phyloP scores from a whole-genome alignment of 2,797 vertebrate species.

The Acrossocheilus fasciatus region DNA sequence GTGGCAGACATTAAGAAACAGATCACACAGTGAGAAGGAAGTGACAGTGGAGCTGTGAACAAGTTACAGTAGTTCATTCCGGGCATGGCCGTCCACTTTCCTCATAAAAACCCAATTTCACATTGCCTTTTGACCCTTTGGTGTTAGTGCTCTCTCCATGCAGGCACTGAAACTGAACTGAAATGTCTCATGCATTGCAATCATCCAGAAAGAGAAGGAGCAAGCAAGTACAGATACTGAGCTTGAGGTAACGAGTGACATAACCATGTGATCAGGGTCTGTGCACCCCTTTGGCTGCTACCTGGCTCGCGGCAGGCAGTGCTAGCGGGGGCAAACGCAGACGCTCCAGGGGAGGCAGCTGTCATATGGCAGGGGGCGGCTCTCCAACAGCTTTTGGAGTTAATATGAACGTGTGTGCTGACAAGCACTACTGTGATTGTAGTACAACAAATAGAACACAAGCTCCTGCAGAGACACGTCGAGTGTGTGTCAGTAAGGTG shows the following conservation, averaged over 20 bases:
- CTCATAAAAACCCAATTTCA: background rate
- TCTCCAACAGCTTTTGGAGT: constrained; percentile 46
- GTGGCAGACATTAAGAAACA: background rate
- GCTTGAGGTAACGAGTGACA: background rate
- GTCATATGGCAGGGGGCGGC: constrained; percentile 48
- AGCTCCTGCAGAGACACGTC: constrained; percentile 34
- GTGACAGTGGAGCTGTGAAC: constrained; percentile 66
- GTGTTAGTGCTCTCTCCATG: background rate
- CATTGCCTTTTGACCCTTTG: constrained; percentile 13
- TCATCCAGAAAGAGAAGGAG: background rate
- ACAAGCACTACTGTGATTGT: constrained; percentile 36
- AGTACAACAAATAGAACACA: constrained; percentile 32
- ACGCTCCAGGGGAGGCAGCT: constrained; percentile 50
- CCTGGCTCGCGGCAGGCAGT: constrained; percentile 40
- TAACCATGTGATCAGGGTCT: constrained; percentile 37
- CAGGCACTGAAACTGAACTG: background rate
- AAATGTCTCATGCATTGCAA: constrained; percentile 2
- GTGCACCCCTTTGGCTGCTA: constrained; percentile 43
- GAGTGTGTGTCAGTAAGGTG: constrained; percentile 5
- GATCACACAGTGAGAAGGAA: constrained; percentile 60
- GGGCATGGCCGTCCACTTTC: background rate
- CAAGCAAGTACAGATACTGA: background rate
- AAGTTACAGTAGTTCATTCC: constrained; percentile 59
- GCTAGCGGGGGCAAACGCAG: constrained; percentile 32
- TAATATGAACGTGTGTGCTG: constrained; percentile 21